phyloP scores from a whole-genome alignment of 2,113 vertebrate genomes.

The Aphelocoma coerulescens region DNA sequence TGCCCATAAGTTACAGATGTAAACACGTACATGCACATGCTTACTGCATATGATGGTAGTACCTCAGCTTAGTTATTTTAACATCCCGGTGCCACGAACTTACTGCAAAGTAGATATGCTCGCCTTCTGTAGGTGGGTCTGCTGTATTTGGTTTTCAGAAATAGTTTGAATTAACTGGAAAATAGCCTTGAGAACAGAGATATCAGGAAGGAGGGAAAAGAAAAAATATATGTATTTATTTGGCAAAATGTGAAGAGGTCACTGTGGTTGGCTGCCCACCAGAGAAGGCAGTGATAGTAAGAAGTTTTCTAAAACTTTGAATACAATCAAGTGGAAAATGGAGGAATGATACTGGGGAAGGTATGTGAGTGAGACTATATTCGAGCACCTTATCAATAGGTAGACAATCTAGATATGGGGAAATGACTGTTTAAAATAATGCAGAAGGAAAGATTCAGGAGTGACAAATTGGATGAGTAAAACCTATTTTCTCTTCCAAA shows the following conservation, averaged over 20 bases:
- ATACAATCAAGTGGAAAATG: not conserved
- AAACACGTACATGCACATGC: fast-evolving
- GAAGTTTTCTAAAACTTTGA: not conserved
- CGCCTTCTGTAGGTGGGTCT: not conserved
- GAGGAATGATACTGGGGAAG: not conserved
- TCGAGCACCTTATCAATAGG: not conserved
- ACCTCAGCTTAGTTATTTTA: not conserved
- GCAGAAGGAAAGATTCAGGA: not conserved
- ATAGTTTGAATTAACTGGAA: not conserved
- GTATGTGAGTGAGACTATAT: not conserved
- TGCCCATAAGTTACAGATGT: not conserved
- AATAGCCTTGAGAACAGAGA: not conserved
- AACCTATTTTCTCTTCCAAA: not conserved
- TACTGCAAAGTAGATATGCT: not conserved
- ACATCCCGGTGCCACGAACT: fast-evolving
- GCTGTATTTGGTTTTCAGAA: not conserved
- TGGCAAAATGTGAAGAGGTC: not conserved
- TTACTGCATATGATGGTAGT: not conserved
- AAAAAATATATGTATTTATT: not conserved
- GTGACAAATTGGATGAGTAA: not conserved
- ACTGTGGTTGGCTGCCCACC: not conserved
- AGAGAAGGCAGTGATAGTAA: not conserved
- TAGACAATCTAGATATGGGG: not conserved
- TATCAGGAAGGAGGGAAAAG: not conserved
- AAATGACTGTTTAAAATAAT: not conserved